Evolutionary conservation across 2,888 invertebrate genomes (phyloP).

Genomic region (Catocala fraxini): DNA sequence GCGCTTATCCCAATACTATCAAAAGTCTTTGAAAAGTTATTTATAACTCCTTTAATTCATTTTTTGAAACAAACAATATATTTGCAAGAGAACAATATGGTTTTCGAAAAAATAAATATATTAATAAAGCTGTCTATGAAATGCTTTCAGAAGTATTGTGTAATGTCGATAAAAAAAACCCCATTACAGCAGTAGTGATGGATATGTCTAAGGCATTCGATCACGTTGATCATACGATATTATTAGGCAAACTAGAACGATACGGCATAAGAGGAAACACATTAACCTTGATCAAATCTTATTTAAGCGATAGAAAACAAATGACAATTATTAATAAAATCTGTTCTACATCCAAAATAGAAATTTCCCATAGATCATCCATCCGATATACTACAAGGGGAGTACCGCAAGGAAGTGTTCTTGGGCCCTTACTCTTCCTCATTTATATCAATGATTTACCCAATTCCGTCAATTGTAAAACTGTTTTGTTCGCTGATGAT

Average conservation of each 20-base stretch:
- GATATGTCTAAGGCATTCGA: neutral
- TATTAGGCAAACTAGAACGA: neutral
- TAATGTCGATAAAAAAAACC: neutral
- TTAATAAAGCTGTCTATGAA: too few species aligned
- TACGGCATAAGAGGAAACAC: constrained; percentile 1
- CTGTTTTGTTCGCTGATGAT: neutral
- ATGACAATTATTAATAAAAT: constrained; percentile 17
- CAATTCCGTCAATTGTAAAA: neutral
- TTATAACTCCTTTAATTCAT: too few species aligned
- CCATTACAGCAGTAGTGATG: neutral
- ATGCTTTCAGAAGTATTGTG: too few species aligned
- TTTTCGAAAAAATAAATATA: too few species aligned
- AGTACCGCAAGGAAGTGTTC: neutral
- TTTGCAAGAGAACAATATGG: too few species aligned
- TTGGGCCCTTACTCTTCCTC: neutral
- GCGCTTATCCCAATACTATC: too few species aligned
- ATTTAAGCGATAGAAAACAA: constrained; percentile 16
- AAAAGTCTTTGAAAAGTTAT: too few species aligned
- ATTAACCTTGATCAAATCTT: constrained; percentile 26
- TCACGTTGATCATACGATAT: neutral
- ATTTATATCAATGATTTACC: neutral
- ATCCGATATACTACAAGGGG: neutral
- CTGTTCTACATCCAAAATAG: neutral
- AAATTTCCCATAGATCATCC: neutral
- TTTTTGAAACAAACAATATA: too few species aligned